phyloP scores from a whole-genome alignment of 2,797 vertebrate species.

The Ceyx erithaca region DNA sequence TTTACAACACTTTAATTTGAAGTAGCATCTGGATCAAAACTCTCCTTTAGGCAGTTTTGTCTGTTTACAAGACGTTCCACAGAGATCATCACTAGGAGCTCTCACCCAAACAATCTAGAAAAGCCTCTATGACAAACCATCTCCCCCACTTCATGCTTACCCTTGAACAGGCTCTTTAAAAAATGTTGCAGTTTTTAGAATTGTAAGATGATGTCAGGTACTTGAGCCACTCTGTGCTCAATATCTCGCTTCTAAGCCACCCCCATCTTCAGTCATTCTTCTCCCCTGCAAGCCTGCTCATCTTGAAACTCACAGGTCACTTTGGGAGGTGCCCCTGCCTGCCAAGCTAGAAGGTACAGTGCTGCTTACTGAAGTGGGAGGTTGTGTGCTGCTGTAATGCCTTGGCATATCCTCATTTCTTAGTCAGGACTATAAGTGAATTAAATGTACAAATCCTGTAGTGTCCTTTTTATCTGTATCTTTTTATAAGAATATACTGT shows the following conservation, averaged over 20 bases:
- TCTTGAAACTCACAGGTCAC: not conserved
- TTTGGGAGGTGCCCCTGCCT: not conserved
- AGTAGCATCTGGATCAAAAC: not conserved
- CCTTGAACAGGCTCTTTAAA: not conserved
- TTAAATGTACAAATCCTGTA: constrained; percentile 79
- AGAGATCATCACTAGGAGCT: not conserved
- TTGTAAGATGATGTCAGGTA: not conserved
- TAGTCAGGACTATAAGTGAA: constrained; percentile 72
- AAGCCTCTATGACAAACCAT: not conserved
- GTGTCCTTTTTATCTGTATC: constrained; percentile 78
- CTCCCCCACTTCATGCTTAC: not conserved
- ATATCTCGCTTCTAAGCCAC: not conserved
- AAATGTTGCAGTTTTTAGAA: not conserved
- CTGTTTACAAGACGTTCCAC: not conserved
- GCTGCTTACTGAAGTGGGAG: constrained; percentile 39
- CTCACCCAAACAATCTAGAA: not conserved
- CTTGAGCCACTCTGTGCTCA: not conserved
- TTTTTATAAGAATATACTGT: constrained; percentile 84
- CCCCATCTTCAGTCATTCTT: not conserved
- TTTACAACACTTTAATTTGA: not conserved
- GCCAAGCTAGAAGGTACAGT: not conserved
- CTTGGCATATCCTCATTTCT: constrained; percentile 76
- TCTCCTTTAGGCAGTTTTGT: not conserved
- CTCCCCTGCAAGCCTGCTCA: not conserved
- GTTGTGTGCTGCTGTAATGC: constrained; percentile 69